Evolutionary conservation across 2,113 vertebrate species (phyloP), one percentile per base, ranked within the genome.

Genomic region (Cynocephalus volans): DNA sequence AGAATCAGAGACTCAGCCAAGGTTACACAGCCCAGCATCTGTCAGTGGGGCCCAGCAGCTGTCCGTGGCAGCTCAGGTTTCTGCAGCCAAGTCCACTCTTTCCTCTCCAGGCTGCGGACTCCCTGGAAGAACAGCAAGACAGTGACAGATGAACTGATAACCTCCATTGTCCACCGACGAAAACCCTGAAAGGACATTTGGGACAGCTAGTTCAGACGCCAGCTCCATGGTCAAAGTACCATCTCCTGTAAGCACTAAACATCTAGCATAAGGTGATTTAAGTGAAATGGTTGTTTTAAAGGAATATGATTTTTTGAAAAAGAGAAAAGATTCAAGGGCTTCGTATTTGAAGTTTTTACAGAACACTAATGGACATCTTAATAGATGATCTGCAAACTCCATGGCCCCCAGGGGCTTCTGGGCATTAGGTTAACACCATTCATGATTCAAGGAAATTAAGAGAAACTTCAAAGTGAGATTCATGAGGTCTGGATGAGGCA

Each of bases 401-500:
- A 4, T 0, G 7, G 24, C 23, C 50, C 18, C n/a, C 88, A 82
- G 48, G 23, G 21, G 26, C 9, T 72, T 64, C 58, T 26, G 36
- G 65, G 76, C 56, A 31, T 52, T 65, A 70, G 84, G 33, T 75
- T 75, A 83, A 73, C 69, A 31, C 31, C 5, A 13, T 31, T 82
- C 15, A 0, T 0, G 31, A 26, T 64, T 48, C 69, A 73, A 60
- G 14, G 33, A 41, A 87, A 65, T 92, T 18, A 62, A 58, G 31
- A 80, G 75, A 70, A 72, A 76, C 80, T 90, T 80, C 90, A 85
- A 76, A 95, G 81, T 62, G 75, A 76, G 84, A 52, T 50, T 94
- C 70, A 9, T 0, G 0, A 88, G 13, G 9, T 92, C 36, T 21
- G 36, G 56, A 65, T 33, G 56, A 58, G 31, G n/a, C 58, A 72